Evolutionary conservation across 2,888 invertebrate species (phyloP).

Genomic region (Candidula unifasciata): DNA sequence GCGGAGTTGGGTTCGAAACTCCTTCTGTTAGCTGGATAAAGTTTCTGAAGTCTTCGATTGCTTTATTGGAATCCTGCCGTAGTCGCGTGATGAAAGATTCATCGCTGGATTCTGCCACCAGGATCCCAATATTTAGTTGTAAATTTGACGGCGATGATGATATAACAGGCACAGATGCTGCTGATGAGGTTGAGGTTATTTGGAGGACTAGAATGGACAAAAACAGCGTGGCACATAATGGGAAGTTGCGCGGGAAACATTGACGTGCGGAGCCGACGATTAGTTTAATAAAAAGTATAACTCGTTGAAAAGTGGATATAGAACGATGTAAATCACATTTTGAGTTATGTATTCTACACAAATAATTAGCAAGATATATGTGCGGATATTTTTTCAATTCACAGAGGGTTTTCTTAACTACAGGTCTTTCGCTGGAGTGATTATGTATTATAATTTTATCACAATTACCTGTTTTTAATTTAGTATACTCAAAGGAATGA

Average conservation of each 20-base stretch:
- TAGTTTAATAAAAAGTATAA: too few relatives aligned
- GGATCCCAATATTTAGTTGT: slow-evolving; percentile 44
- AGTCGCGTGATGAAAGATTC: not conserved
- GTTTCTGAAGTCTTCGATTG: not conserved
- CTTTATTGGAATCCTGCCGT: not conserved
- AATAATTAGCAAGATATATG: not conserved
- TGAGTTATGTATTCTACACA: not conserved
- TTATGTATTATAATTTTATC: too few relatives aligned
- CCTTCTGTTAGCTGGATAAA: not conserved
- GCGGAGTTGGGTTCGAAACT: not conserved
- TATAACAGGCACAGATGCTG: not conserved
- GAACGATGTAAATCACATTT: too few relatives aligned
- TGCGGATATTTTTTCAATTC: not conserved
- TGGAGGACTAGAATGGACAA: not conserved
- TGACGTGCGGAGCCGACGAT: not conserved
- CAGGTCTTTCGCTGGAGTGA: too few relatives aligned
- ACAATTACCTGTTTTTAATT: too few relatives aligned
- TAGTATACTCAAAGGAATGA: too few relatives aligned
- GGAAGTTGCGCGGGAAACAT: not conserved
- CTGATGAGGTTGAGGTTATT: not conserved
- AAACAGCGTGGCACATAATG: slow-evolving; percentile 9
- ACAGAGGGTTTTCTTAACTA: not conserved
- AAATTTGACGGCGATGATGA: not conserved
- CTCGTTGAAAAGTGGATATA: not conserved
- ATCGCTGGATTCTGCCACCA: slow-evolving; percentile 46